These are phyloP conservation scores for Scortum barcoo DNA, from an alignment of 2,113 vertebrate species.

Conservation along the genomic window DNA sequence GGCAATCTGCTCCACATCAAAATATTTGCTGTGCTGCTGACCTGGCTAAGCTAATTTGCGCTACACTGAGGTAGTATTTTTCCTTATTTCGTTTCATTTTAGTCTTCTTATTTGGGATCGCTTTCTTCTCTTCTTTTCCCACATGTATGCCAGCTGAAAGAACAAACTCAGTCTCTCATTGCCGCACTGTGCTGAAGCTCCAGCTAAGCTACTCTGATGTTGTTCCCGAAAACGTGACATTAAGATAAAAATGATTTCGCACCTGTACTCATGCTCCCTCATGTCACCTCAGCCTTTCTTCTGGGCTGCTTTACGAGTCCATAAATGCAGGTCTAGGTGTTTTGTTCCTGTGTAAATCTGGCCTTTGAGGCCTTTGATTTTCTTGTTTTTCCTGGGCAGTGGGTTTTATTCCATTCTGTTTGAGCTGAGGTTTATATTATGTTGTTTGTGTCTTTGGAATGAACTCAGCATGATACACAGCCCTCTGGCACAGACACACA, in stretches of 20 bases:
- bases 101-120: background rate
- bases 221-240: constrained; percentile 37
- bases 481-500: constrained; percentile 41
- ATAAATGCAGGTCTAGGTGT: constrained; percentile 46
- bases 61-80: background rate
- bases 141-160: background rate
- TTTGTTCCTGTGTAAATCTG: constrained; percentile 51
- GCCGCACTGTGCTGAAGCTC: background rate
- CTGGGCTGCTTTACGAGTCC: constrained; percentile 19
- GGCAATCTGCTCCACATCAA: constrained; percentile 11
- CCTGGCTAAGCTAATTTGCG: background rate
- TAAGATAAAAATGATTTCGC: constrained; percentile 36
- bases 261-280: background rate
- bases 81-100: background rate
- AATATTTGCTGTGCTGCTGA: constrained; percentile 18
- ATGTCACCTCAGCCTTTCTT: constrained; percentile 20
- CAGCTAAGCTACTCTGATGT: background rate
- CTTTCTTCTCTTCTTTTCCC: background rate
- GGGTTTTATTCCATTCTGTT: constrained; percentile 54
- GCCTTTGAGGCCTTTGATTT: constrained; percentile 54
- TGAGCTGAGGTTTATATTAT: constrained; percentile 54
- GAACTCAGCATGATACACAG: constrained; percentile 60
- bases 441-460: constrained; percentile 69
- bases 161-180: background rate
- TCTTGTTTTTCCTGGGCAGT: constrained; percentile 47